Conservation (phyloP, 1,140 invertebrate genomes). For the Paraescarpia echinospica region DNA sequence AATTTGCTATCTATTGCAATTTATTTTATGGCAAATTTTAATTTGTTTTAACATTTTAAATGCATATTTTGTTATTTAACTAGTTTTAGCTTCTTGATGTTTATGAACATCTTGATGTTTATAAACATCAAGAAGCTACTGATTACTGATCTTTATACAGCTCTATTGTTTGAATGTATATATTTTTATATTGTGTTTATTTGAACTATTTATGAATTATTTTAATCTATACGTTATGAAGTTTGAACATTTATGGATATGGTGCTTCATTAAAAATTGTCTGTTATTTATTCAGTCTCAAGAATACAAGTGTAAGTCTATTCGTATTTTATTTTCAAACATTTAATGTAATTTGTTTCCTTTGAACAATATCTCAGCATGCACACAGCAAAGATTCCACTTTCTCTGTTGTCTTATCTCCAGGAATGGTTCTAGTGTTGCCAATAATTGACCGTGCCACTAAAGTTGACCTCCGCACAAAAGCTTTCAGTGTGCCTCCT, state of each 20-base stretch:
- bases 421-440: conserved; percentile 47
- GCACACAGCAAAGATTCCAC: background rate
- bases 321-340: no score
- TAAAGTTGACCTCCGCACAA: conserved; percentile 46
- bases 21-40: conserved; percentile 12
- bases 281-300: background rate
- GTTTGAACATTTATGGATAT: no score
- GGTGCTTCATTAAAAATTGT: no score
- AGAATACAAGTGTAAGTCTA: background rate
- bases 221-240: no score
- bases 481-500: conserved; percentile 53
- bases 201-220: no score
- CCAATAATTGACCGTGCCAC: conserved; percentile 42
- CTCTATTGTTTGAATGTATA: background rate
- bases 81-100: no score
- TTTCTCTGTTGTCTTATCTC: conserved; percentile 4
- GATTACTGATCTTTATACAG: background rate
- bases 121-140: no score
- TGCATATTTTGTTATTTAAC: no score
- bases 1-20: background rate
- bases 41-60: no score
- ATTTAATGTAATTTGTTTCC: background rate
- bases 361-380: background rate
- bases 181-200: no score
- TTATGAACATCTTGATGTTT: no score